phyloP scores from a whole-genome alignment of 2,797 vertebrate genomes.

The Sebastes iracundus region DNA sequence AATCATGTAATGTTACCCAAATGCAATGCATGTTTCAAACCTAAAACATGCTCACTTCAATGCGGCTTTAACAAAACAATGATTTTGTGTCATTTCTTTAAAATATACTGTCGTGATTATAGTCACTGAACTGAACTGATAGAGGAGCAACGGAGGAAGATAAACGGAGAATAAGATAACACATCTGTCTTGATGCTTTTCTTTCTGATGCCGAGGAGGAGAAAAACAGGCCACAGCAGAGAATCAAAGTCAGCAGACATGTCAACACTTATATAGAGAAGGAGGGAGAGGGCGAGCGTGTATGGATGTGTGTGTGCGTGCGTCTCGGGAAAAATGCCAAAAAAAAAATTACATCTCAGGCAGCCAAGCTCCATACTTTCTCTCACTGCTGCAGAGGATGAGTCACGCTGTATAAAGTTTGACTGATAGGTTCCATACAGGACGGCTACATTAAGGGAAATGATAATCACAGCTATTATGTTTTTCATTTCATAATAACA shows the following conservation, averaged over 20 bases:
- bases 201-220: conserved; percentile 36
- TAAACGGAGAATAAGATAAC: conserved; percentile 47
- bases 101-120: not conserved
- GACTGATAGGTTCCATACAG: conserved; percentile 44
- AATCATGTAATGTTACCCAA: conserved; percentile 20
- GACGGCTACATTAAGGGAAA: not conserved
- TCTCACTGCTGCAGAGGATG: conserved; percentile 78
- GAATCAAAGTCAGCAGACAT: conserved; percentile 72
- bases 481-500: not conserved
- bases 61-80: not conserved
- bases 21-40: conserved; percentile 5
- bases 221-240: conserved; percentile 59
- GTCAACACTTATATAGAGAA: conserved; percentile 68
- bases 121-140: not conserved
- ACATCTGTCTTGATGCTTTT: conserved; percentile 54
- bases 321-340: conserved; percentile 77
- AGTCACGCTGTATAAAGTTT: conserved; percentile 71
- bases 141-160: not conserved
- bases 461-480: not conserved
- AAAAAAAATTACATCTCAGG: conserved; percentile 75
- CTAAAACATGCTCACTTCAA: not conserved
- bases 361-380: conserved; percentile 76
- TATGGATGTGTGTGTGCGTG: conserved; percentile 17
- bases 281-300: conserved; percentile 28
- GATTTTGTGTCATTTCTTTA: not conserved